Evolutionary conservation across 1,140 invertebrate species (phyloP).

Genomic region (Trichonephila clavata): DNA sequence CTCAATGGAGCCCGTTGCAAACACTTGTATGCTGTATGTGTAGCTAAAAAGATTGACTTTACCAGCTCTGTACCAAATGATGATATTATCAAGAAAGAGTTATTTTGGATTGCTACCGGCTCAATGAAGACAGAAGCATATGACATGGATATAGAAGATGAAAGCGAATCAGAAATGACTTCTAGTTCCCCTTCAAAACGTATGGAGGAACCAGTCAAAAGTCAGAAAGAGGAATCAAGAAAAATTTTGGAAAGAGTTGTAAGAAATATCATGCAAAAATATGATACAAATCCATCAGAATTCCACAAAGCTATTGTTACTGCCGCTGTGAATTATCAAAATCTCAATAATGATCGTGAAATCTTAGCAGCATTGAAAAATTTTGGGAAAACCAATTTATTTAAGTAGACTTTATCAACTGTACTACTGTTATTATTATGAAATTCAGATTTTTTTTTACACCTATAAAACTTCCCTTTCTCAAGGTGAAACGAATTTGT

Average conservation of each 20-base stretch:
- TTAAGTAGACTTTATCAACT: conserved; percentile 29
- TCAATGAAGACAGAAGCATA: conserved; percentile 61
- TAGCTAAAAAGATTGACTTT: conserved; percentile 58
- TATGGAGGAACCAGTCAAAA: neutral
- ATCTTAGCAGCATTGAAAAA: conserved; percentile 55
- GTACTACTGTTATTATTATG: no score
- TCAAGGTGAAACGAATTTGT: no score
- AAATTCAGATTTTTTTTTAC: no score
- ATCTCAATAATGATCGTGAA: conserved; percentile 68
- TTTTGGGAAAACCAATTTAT: conserved; percentile 63
- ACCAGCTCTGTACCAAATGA: conserved; percentile 61
- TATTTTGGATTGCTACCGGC: conserved; percentile 74
- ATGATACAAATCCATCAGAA: conserved; percentile 62
- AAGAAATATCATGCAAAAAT: conserved; percentile 70
- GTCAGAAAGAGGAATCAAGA: conserved; percentile 63
- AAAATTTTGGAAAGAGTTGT: conserved; percentile 73
- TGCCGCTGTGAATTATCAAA: conserved; percentile 73
- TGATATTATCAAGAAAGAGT: conserved; percentile 74
- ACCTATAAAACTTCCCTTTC: no score
- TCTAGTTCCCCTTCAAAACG: neutral
- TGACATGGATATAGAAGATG: conserved; percentile 61
- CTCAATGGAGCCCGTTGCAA: conserved; percentile 71
- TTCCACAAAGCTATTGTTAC: conserved; percentile 73
- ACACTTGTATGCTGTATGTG: conserved; percentile 65
- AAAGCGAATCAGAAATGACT: conserved; percentile 39